phyloP scores from a whole-genome alignment of 2,888 invertebrate genomes.

The Xiphydria camelus region DNA sequence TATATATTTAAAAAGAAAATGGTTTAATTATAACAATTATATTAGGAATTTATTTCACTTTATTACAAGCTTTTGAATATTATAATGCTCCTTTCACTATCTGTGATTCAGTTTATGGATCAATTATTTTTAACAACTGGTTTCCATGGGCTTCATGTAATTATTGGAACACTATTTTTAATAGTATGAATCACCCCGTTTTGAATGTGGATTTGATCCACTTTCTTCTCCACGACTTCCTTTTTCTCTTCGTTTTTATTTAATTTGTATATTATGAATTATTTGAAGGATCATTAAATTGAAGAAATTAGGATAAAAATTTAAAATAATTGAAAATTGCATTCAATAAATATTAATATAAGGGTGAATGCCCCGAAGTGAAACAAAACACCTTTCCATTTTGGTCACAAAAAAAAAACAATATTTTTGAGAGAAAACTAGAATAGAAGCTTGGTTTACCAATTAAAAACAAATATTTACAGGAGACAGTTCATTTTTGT shows the following conservation, averaged over 20 bases:
- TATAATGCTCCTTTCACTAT: conserved; percentile 65
- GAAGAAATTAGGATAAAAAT: conserved; percentile 52
- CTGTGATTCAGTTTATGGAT: conserved; percentile 68
- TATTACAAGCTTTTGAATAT: conserved; percentile 72
- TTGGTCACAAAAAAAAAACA: too few species aligned
- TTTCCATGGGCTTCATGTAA: conserved; percentile 75
- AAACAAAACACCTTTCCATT: too few species aligned
- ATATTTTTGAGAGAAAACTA: too few species aligned
- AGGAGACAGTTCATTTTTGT: too few species aligned
- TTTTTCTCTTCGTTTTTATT: conserved; percentile 67
- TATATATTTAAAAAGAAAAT: conserved; percentile 53
- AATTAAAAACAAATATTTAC: too few species aligned
- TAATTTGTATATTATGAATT: conserved; percentile 65
- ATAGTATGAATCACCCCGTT: conserved; percentile 64
- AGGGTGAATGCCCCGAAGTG: too few species aligned
- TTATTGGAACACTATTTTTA: conserved; percentile 66
- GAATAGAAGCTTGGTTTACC: too few species aligned
- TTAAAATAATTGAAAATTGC: too few species aligned
- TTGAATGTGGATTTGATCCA: conserved; percentile 68
- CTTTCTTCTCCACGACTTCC: conserved; percentile 60
- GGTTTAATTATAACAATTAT: conserved; percentile 62
- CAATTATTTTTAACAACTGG: conserved; percentile 74
- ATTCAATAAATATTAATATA: conserved; percentile 9
- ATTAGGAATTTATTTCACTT: conserved; percentile 69
- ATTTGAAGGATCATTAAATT: conserved; percentile 66